A percentile compares a stretch with the other conserved stretches of the same genome.
phyloP scores from a whole-genome alignment of 2,888 invertebrate species.

The Agrotis exclamationis region DNA sequence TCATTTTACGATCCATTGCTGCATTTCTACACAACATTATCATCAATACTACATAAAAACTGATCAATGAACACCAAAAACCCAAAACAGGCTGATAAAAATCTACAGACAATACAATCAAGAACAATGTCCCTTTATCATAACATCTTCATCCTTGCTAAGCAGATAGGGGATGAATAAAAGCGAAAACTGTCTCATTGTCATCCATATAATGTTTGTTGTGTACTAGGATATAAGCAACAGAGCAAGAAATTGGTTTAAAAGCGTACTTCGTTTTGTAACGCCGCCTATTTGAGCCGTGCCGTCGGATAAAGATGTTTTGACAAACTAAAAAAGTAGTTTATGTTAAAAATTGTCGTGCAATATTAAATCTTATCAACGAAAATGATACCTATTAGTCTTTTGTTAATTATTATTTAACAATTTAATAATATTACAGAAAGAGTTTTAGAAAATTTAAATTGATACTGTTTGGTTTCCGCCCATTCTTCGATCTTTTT shows the following conservation, averaged over 20 bases:
- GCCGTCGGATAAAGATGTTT: constrained; percentile 23
- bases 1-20: constrained; percentile 14
- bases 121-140: constrained; percentile 7
- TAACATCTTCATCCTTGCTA: constrained; percentile 26
- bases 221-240: constrained; percentile 57
- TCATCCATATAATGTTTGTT: constrained; percentile 51
- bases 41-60: background rate
- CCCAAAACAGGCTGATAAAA: constrained; percentile 14
- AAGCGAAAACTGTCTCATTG: constrained; percentile 51
- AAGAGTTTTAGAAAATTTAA: no score
- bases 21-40: background rate
- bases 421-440: no score
- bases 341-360: background rate
- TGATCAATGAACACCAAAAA: constrained; percentile 18
- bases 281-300: constrained; percentile 4
- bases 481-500: no score
- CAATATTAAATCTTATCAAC: background rate
- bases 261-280: constrained; percentile 34
- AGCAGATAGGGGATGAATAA: constrained; percentile 36
- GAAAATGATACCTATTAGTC: no score
- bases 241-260: constrained; percentile 62
- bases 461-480: no score
- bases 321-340: background rate
- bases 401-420: no score
- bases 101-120: constrained; percentile 43